Evolutionary conservation across 2,113 vertebrate genomes (phyloP).

Genomic region (Zosterops pallidus): DNA sequence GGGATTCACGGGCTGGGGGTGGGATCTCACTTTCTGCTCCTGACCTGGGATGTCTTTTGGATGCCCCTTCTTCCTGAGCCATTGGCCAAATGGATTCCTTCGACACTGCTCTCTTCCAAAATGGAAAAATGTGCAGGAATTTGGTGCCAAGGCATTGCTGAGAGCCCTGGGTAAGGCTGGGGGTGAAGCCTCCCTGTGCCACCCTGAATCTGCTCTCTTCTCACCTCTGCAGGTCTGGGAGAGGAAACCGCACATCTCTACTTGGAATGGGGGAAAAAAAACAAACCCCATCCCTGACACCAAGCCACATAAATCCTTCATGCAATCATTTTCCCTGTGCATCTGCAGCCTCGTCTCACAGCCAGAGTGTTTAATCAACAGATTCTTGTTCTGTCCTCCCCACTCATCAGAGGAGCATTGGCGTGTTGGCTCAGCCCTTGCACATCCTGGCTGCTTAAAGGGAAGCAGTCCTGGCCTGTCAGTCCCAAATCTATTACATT

Average conservation of each 20-base stretch:
- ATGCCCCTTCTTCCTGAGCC: not conserved
- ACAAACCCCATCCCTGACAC: not conserved
- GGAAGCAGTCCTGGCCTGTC: not conserved
- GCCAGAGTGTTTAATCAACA: not conserved
- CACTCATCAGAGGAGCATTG: not conserved
- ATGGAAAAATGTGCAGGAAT: not conserved
- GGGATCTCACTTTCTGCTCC: not conserved
- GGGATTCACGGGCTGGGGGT: not conserved
- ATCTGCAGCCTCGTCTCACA: not conserved
- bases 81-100: not conserved
- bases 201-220: not conserved
- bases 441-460: not conserved
- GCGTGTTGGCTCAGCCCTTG: not conserved
- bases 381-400: not conserved
- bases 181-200: not conserved
- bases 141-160: not conserved
- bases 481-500: not conserved
- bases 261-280: not conserved
- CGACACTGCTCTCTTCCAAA: not conserved
- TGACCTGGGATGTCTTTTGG: not conserved
- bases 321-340: not conserved
- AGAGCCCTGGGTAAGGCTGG: not conserved
- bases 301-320: not conserved
- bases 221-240: not conserved
- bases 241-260: accelerated